Conservation (phyloP, 2,113 vertebrate genomes). For the Plecotus auritus region DNA sequence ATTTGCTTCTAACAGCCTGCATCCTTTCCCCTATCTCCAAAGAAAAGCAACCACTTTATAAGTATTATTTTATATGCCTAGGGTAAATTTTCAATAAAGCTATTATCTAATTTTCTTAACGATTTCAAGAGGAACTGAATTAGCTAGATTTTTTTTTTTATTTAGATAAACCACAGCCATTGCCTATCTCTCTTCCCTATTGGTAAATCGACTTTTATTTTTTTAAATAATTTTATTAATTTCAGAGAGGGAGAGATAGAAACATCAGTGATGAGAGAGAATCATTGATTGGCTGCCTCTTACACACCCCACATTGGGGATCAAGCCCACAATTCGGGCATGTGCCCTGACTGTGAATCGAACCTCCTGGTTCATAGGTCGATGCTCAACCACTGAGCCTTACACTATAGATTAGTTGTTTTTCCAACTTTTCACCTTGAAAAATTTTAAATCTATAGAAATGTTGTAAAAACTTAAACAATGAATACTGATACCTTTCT, state of each 20-base stretch:
- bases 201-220: neutral
- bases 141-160: neutral
- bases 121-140: conserved; percentile 20
- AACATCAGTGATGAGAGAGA: no score
- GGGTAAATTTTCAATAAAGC: neutral
- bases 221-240: no score
- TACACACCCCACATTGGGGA: no score
- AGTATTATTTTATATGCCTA: neutral
- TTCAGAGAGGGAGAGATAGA: no score
- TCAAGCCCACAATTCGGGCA: no score
- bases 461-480: neutral
- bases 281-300: no score
- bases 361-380: no score
- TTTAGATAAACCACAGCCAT: neutral
- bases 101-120: conserved; percentile 31
- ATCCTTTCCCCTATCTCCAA: neutral
- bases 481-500: neutral
- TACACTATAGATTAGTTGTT: neutral
- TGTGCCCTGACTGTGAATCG: no score
- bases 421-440: neutral
- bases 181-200: neutral
- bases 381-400: neutral
- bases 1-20: neutral
- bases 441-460: neutral
- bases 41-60: conserved; percentile 22